A percentile compares a stretch with the other conserved stretches of the same genome.
Evolutionary conservation across 1,140 invertebrate species (phyloP).

Genomic region (Calosoma granatense): DNA sequence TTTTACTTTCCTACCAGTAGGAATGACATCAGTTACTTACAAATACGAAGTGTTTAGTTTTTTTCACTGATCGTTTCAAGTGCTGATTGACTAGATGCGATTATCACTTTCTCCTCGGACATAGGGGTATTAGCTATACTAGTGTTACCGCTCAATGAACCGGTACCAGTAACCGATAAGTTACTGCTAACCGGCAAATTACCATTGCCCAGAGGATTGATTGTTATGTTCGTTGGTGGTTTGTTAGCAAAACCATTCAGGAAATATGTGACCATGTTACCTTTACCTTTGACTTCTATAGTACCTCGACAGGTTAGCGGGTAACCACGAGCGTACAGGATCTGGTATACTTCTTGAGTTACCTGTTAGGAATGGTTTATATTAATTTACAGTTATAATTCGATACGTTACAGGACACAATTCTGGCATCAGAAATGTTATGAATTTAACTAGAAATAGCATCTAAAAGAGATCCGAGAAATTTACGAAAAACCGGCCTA

Average conservation of each 20-base stretch:
- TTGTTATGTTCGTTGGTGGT: conserved; percentile 26
- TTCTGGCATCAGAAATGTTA: no score
- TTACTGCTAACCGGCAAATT: neutral
- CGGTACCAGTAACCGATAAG: no score
- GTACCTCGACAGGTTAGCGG: conserved; percentile 67
- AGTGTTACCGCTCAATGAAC: neutral
- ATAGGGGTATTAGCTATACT: neutral
- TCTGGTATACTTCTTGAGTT: conserved; percentile 75
- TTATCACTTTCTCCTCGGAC: neutral
- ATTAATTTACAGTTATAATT: neutral
- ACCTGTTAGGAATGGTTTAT: conserved; percentile 46
- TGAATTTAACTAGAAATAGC: no score
- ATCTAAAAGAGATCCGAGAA: no score
- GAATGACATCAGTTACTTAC: no score
- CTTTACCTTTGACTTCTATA: conserved; percentile 88
- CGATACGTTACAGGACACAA: no score
- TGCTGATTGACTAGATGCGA: conserved; percentile 3
- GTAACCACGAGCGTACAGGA: conserved; percentile 63
- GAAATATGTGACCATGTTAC: conserved; percentile 90
- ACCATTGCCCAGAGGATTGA: conserved; percentile 24
- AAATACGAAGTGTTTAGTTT: neutral
- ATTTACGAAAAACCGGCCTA: no score
- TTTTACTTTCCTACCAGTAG: no score
- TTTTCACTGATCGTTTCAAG: conserved; percentile 3
- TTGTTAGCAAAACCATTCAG: conserved; percentile 44